Conservation (phyloP, 2,797 vertebrate species). For the Characodon lateralis region DNA sequence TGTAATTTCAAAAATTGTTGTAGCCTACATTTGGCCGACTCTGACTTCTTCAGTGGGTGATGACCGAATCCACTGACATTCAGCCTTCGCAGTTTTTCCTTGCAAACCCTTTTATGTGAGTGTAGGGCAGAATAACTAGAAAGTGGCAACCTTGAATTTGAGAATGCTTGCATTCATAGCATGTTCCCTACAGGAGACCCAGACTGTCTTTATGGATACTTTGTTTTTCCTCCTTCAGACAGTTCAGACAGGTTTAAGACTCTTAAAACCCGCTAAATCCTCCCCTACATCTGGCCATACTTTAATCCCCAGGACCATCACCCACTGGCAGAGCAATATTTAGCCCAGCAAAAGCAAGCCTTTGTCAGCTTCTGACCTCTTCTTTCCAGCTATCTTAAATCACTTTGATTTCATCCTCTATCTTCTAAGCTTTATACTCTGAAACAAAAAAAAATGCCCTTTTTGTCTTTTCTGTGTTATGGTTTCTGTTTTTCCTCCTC, state of each 20-base stretch:
- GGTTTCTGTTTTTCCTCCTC: slow-evolving; percentile 32
- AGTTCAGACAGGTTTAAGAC: slow-evolving; percentile 74
- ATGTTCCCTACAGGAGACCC: background rate
- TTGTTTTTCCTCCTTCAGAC: slow-evolving; percentile 57
- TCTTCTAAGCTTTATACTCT: slow-evolving; percentile 18
- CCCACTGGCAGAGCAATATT: slow-evolving; percentile 44
- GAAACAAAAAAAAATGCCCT: slow-evolving; percentile 12
- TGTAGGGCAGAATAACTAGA: slow-evolving; percentile 19
- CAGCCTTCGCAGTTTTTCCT: slow-evolving; percentile 41
- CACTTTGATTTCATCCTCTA: slow-evolving; percentile 28
- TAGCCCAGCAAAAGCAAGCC: slow-evolving; percentile 48
- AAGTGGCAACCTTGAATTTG: slow-evolving; percentile 37
- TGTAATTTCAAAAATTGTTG: slow-evolving; percentile 31
- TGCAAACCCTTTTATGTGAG: slow-evolving; percentile 58
- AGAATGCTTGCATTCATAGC: slow-evolving; percentile 23
- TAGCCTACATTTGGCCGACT: slow-evolving; percentile 54
- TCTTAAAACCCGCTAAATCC: slow-evolving; percentile 73
- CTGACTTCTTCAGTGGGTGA: slow-evolving; percentile 55
- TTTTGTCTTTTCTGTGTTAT: slow-evolving; percentile 21
- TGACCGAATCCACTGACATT: slow-evolving; percentile 60
- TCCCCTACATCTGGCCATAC: slow-evolving; percentile 65
- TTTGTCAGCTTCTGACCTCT: slow-evolving; percentile 33
- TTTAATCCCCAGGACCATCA: slow-evolving; percentile 60
- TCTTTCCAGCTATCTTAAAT: slow-evolving; percentile 40
- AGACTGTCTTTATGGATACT: slow-evolving; percentile 14